Evolutionary conservation across 1,140 invertebrate species (phyloP).

Genomic region (Eumeta japonica): DNA sequence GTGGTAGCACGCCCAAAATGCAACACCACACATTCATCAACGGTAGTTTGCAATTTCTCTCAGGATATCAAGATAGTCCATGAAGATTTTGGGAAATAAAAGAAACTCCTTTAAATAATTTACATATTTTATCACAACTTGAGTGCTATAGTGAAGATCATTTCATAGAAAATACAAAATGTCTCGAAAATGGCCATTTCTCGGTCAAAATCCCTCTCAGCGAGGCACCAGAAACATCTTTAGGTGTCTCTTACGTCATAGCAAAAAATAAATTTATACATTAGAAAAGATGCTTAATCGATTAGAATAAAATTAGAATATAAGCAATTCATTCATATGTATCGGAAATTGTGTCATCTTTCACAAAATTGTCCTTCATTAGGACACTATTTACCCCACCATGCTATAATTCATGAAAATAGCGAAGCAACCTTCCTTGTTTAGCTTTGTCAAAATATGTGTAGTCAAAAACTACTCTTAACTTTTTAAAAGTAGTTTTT

Average conservation of each 20-base stretch:
- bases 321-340: conserved; percentile 24
- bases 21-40: no score
- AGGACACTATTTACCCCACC: no score
- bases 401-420: conserved; percentile 19
- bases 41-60: no score
- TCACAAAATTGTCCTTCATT: conserved; percentile 13
- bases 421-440: conserved; percentile 21
- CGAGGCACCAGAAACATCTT: background rate
- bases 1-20: no score
- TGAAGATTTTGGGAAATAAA: no score
- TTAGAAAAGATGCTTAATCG: conserved; percentile 3
- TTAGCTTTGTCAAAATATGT: no score
- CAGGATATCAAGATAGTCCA: no score
- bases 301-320: conserved; percentile 13
- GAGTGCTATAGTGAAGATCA: no score
- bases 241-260: conserved; percentile 4
- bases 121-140: no score
- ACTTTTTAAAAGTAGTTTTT: conserved; percentile 27
- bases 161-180: no score
- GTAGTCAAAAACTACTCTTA: no score
- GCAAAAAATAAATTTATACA: conserved; percentile 3
- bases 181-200: conserved; percentile 5
- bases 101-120: no score
- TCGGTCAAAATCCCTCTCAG: conserved; percentile 5
- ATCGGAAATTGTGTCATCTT: conserved; percentile 21